Evolutionary conservation across 2,797 vertebrate genomes (phyloP).

Genomic region (Sphenodon punctatus): DNA sequence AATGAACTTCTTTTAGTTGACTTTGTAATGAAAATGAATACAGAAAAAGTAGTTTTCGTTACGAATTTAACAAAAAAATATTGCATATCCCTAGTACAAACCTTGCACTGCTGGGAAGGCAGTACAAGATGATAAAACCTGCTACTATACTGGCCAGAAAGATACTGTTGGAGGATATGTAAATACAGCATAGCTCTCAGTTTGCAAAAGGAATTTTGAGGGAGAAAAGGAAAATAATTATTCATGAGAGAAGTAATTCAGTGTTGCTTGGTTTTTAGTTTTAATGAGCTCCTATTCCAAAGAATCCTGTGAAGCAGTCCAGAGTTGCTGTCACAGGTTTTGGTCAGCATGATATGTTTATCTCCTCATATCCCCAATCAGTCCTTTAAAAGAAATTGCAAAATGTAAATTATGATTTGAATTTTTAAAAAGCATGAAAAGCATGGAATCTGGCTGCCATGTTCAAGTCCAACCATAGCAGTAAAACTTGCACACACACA

Average conservation of each 20-base stretch:
- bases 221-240: background rate
- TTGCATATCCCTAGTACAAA: too few species aligned
- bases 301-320: background rate
- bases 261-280: background rate
- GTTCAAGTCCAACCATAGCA: background rate
- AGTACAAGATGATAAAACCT: too few species aligned
- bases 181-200: background rate
- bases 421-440: background rate
- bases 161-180: too few species aligned
- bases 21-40: too few species aligned
- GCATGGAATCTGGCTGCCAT: background rate
- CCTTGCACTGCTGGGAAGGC: too few species aligned
- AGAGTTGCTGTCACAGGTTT: background rate
- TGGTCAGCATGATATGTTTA: background rate
- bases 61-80: too few species aligned
- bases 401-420: too few species aligned
- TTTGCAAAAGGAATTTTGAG: background rate
- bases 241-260: background rate
- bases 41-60: too few species aligned
- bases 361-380: background rate
- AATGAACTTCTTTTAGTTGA: too few species aligned
- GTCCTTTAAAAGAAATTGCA: background rate
- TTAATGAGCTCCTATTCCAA: background rate
- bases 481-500: background rate
- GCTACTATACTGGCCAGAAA: too few species aligned